Percentiles rank a stretch among this genome's conserved stretches.
phyloP scores from a whole-genome alignment of 2,888 invertebrate genomes.

The Heliconius ethilla region DNA sequence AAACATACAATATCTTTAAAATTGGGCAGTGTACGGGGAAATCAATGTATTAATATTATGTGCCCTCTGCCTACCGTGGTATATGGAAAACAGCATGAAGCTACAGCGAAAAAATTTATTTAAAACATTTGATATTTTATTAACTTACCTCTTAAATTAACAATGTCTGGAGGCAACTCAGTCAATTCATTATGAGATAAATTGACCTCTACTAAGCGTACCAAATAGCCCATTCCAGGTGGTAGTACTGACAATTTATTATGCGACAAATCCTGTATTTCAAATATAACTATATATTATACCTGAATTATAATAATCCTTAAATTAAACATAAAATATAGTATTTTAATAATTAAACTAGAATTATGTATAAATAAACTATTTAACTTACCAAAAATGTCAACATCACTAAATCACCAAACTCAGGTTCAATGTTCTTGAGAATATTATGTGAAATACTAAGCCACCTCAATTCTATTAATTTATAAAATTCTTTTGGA shows the following conservation, averaged over 20 bases:
- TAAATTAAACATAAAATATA: background rate
- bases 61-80: background rate
- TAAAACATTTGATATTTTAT: background rate
- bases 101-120: background rate
- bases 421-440: constrained; percentile 84
- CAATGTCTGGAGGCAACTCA: constrained; percentile 90
- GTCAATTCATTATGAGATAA: constrained; percentile 88
- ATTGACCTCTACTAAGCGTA: constrained; percentile 87
- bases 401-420: constrained; percentile 91
- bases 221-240: constrained; percentile 91
- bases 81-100: background rate
- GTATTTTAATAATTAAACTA: background rate
- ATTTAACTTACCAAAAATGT: constrained; percentile 66
- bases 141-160: constrained; percentile 88
- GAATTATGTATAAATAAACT: background rate
- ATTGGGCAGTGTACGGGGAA: background rate
- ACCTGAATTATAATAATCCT: background rate
- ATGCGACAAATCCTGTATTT: constrained; percentile 87
- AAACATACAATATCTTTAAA: background rate
- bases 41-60: background rate
- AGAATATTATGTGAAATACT: constrained; percentile 89
- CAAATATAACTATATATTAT: constrained; percentile 17
- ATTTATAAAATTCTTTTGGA: constrained; percentile 85
- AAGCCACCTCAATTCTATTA: constrained; percentile 86
- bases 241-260: constrained; percentile 89